Base-by-base conservation (phyloP, 2,797 vertebrate species). In the Crypturellus tataupa region DNA sequence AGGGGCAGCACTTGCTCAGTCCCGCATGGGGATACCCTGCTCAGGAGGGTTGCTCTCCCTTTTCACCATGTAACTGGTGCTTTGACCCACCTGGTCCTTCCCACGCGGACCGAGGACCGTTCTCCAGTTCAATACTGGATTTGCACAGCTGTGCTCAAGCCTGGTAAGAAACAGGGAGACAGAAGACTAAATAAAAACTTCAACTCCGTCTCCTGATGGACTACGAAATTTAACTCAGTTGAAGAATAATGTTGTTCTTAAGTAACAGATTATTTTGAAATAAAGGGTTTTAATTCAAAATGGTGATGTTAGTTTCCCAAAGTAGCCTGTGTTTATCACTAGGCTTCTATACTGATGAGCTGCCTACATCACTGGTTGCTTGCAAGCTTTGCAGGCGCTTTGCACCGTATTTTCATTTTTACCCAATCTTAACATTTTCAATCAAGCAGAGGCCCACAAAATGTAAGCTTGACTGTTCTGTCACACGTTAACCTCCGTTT, bases 361-460 rank as follows among this genome's bases (percentile, higher is more conserved):
- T 17, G 53, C 8, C 76, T 14, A 2, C 27, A 53, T 15, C 59
- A 42, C 56, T 5, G 53, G 73, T 64, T 47, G 19, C 44, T 77
- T 35, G 6, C 1, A 15, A 8, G 33, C 47, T 44, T 13, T 3
- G 25, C 84, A 37, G 64, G 62, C 87, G 67, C 24, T 67, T 39
- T 59, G 39, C 55, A 42, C 19, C 5, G 44, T 35, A 19, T 13
- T 37, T 71, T 56, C 23, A 24, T 3, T 67, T 60, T 51, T 0
- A 29, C 47, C 63, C 7, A 4, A 70, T 37, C 33, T 29, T 8
- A 51, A 86, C 6, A 0, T 14, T 59, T 77, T 51, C 39, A 67
- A 51, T 23, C 56, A 6, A 77, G 64, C 68, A 33, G 7, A 71
- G 27, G 31, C 1, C 0, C 1, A 6, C 20, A 46, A 75, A 85